These are phyloP conservation scores for Okapia johnstoni DNA, from an alignment of 2,113 vertebrate species.

Conservation along the genomic window DNA sequence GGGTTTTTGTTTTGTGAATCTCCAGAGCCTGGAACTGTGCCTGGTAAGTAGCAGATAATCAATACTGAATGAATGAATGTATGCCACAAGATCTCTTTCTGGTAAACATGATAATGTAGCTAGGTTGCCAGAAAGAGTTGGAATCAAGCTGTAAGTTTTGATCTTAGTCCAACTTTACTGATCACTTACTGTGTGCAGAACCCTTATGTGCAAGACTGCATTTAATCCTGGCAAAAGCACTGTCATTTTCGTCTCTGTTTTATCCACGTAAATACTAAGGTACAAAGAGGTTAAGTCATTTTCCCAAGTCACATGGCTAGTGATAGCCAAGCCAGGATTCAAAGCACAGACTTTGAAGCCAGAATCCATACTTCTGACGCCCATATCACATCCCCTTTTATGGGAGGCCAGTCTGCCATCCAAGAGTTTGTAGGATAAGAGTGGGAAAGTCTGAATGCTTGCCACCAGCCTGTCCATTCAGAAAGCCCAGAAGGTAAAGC, in stretches of 20 bases:
- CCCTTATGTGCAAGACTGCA: not conserved
- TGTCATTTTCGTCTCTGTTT: not conserved
- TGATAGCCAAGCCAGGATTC: not conserved
- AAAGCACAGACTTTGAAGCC: not conserved
- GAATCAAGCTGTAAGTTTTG: not conserved
- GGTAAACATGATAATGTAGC: not conserved
- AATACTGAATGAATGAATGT: not conserved
- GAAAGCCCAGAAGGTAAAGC: not conserved
- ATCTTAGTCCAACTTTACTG: not conserved
- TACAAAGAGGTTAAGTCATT: not conserved
- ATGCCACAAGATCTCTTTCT: not conserved
- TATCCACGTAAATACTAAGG: not conserved
- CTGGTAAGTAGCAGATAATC: not conserved
- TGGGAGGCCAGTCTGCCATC: not conserved
- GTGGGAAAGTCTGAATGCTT: not conserved
- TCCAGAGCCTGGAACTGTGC: not conserved
- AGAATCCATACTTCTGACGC: not conserved
- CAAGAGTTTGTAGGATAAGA: accelerated
- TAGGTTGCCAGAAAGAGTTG: not conserved
- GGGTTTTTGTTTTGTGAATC: not conserved
- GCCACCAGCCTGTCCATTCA: not conserved
- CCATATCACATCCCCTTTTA: not conserved
- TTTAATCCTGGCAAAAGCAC: not conserved
- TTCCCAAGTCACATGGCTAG: not conserved
- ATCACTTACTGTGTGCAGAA: not conserved